Conservation (phyloP, 2,888 invertebrate species). For the Tipula lateralis region DNA sequence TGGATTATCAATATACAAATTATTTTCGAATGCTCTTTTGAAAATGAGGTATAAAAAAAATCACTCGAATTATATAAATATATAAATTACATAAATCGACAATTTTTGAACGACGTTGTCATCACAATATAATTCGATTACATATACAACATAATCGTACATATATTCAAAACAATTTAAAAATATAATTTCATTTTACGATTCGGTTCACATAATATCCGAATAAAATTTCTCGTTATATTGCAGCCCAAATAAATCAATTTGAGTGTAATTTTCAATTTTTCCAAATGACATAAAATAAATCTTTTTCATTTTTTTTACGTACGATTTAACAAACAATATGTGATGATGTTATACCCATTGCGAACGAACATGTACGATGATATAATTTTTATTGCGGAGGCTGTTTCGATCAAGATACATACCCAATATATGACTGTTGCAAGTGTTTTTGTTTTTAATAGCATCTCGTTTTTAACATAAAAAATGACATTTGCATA, state of each 20-base stretch:
- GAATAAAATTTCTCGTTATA: too few relatives aligned
- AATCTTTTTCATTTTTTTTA: not conserved
- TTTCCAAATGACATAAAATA: not conserved
- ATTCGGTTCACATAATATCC: not conserved
- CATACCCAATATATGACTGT: too few relatives aligned
- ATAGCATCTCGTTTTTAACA: too few relatives aligned
- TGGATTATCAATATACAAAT: too few relatives aligned
- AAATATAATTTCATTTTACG: not conserved
- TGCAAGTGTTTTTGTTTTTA: too few relatives aligned
- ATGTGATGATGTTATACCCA: too few relatives aligned
- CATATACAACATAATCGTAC: not conserved
- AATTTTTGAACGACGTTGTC: not conserved
- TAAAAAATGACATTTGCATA: too few relatives aligned
- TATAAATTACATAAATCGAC: too few relatives aligned
- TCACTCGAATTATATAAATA: too few relatives aligned
- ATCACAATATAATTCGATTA: not conserved
- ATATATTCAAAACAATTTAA: not conserved
- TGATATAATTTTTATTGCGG: not conserved
- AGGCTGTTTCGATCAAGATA: not conserved
- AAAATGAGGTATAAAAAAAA: too few relatives aligned
- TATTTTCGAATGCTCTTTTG: too few relatives aligned
- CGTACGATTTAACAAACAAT: not conserved
- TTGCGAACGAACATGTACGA: too few relatives aligned
- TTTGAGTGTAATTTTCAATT: not conserved
- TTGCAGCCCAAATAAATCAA: not conserved